These are phyloP conservation scores for Sciaenops ocellatus DNA, from an alignment of 2,797 vertebrate species.

Conservation along the genomic window DNA sequence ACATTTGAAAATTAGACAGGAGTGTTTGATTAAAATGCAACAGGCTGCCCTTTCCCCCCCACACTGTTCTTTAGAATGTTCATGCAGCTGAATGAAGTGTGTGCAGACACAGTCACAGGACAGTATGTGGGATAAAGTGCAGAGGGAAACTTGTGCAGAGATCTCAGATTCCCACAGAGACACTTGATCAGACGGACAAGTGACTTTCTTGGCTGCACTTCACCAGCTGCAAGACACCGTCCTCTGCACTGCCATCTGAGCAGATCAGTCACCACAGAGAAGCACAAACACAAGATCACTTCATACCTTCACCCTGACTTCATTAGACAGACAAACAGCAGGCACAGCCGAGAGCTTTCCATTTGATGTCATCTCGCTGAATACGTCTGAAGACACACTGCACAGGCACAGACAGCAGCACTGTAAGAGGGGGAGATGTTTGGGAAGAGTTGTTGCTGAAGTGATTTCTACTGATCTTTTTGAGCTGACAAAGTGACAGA, in stretches of 20 bases:
- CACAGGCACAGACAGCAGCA: background rate
- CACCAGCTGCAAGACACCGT: conserved; percentile 38
- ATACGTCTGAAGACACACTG: too few relatives aligned
- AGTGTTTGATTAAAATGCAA: conserved; percentile 23
- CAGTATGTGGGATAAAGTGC: background rate
- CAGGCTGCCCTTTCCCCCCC: background rate
- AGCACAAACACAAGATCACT: conserved; percentile 37
- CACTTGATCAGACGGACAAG: conserved; percentile 46
- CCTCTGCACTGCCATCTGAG: conserved; percentile 51
- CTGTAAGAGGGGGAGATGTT: background rate
- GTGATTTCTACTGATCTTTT: background rate
- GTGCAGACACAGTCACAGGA: background rate
- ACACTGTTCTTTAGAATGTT: background rate
- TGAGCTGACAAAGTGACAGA: background rate
- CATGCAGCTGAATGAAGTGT: background rate
- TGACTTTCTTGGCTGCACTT: conserved; percentile 51
- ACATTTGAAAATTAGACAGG: background rate
- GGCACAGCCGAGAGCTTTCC: conserved; percentile 17
- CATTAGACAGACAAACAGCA: background rate
- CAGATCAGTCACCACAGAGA: conserved; percentile 62
- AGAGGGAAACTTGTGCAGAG: conserved; percentile 8
- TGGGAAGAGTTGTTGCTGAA: background rate
- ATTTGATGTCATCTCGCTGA: background rate
- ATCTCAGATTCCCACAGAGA: conserved; percentile 52
- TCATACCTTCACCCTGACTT: conserved; percentile 21